Percentiles rank a stretch among this genome's conserved stretches.
These are phyloP conservation scores for Campopleginae sp. DNA, from an alignment of 2,888 invertebrate species.

Conservation along the genomic window DNA sequence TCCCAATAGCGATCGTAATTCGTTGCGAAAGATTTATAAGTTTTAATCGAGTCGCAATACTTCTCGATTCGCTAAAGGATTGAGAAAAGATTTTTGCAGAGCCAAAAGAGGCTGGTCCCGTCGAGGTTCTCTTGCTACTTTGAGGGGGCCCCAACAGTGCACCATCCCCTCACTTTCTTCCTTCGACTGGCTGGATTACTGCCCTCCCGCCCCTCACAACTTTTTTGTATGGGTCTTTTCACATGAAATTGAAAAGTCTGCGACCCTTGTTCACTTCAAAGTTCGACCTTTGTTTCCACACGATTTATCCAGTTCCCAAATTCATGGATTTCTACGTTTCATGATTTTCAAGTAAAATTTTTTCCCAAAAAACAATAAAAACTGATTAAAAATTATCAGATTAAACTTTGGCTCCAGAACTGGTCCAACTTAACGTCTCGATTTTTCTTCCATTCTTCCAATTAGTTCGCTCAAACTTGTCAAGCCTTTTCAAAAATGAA, in stretches of 20 bases:
- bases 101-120: conserved; percentile 53
- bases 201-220: conserved; percentile 49
- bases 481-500: not conserved
- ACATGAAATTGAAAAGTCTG: not conserved
- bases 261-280: not conserved
- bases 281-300: not conserved
- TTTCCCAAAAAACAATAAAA: not conserved
- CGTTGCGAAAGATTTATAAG: conserved; percentile 25
- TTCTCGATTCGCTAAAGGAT: conserved; percentile 47
- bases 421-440: not conserved
- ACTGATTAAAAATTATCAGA: not conserved
- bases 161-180: conserved; percentile 41
- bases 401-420: not conserved
- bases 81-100: conserved; percentile 44
- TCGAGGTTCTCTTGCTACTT: conserved; percentile 54
- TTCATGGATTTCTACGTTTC: not conserved
- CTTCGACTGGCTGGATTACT: conserved; percentile 54
- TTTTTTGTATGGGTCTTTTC: conserved; percentile 11
- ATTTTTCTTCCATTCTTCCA: not conserved
- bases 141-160: conserved; percentile 62
- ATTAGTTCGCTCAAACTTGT: not conserved
- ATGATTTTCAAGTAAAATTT: not conserved
- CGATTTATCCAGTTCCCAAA: not conserved
- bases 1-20: not conserved
- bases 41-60: conserved; percentile 49